phyloP scores from a whole-genome alignment of 2,888 invertebrate species.

The Pogonocherus hispidulus region DNA sequence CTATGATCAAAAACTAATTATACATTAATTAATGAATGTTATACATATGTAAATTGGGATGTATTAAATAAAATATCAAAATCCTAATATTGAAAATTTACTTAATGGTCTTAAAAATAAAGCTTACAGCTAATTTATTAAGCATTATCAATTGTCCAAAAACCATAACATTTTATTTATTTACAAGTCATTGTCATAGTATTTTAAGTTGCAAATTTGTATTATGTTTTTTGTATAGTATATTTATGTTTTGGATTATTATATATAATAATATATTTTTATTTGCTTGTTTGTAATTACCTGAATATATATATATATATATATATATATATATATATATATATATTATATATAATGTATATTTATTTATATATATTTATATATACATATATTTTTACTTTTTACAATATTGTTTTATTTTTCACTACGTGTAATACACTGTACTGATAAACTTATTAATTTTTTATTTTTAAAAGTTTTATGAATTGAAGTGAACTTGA shows the following conservation, averaged over 20 bases:
- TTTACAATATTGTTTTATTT: too few relatives aligned
- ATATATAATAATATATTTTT: background rate
- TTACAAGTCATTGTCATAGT: background rate
- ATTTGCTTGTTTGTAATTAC: background rate
- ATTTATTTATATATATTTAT: too few relatives aligned
- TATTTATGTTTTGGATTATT: background rate
- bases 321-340: background rate
- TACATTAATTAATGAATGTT: conserved; percentile 2
- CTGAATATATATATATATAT: background rate
- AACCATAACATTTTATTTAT: conserved; percentile 1
- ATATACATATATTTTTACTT: too few relatives aligned
- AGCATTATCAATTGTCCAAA: background rate
- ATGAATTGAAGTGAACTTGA: too few relatives aligned
- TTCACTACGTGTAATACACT: too few relatives aligned
- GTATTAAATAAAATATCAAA: conserved; percentile 6
- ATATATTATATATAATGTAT: too few relatives aligned
- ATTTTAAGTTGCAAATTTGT: conserved; percentile 1
- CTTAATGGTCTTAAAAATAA: background rate
- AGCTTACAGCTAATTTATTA: background rate
- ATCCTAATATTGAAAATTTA: conserved; percentile 1
- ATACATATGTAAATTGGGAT: conserved; percentile 4
- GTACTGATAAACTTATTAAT: too few relatives aligned
- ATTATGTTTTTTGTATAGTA: conserved; percentile 1
- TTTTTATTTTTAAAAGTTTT: too few relatives aligned
- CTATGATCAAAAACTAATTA: conserved; percentile 2